A percentile compares a stretch with the other conserved stretches of the same genome.
phyloP scores from a whole-genome alignment of 2,797 vertebrate genomes.

The Phoeniculus purpureus region DNA sequence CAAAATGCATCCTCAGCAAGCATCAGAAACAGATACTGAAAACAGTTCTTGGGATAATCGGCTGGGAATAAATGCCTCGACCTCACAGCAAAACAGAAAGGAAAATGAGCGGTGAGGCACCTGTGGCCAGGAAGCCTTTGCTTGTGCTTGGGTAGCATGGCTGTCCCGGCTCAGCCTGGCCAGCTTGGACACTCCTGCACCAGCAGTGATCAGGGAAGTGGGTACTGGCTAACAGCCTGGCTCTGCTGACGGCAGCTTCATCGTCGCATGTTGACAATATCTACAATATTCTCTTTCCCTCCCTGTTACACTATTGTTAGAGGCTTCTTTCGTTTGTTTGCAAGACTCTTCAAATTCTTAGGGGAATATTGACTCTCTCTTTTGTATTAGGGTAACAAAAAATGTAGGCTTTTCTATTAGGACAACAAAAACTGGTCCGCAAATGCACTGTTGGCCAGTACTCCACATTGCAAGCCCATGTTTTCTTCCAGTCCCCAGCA shows the following conservation, averaged over 20 bases:
- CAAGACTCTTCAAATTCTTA: not conserved
- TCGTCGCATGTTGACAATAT: not conserved
- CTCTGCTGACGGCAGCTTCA: fast-evolving
- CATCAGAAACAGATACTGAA: not conserved
- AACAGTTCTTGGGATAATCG: not conserved
- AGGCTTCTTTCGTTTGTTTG: not conserved
- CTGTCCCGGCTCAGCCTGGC: not conserved
- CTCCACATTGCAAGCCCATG: fast-evolving
- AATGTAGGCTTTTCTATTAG: not conserved
- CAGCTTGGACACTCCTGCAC: not conserved
- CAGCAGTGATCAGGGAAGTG: fast-evolving
- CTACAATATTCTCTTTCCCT: not conserved
- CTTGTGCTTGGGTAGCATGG: fast-evolving
- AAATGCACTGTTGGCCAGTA: not conserved
- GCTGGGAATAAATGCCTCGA: not conserved
- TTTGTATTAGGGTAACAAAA: not conserved
- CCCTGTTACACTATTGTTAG: not conserved
- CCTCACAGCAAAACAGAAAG: not conserved
- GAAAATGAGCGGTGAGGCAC: not conserved
- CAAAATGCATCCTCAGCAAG: not conserved
- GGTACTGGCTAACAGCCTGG: not conserved
- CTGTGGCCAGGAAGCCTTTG: not conserved
- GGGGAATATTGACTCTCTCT: not conserved
- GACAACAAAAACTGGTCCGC: not conserved
- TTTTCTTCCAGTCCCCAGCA: not conserved